A percentile compares a stretch with the other conserved stretches of the same genome.
phyloP scores from a whole-genome alignment of 1,140 invertebrate genomes.

The Solenopsis fugax region DNA sequence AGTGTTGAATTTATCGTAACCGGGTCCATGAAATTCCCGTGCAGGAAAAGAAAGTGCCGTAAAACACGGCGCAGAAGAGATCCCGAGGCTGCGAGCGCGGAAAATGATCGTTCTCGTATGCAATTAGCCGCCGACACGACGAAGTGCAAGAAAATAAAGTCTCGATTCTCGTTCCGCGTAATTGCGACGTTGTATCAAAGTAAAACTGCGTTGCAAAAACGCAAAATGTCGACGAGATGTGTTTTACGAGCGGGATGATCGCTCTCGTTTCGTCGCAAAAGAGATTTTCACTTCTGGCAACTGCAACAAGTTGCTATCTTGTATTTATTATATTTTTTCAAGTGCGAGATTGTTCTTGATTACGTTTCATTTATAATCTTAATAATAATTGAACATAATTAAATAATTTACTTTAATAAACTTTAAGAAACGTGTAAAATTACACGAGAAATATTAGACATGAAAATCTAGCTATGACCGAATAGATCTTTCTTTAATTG shows the following conservation, averaged over 20 bases:
- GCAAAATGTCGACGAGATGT: conserved; percentile 26
- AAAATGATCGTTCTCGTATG: conserved; percentile 60
- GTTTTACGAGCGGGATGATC: conserved; percentile 63
- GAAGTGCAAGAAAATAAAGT: conserved; percentile 42
- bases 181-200: conserved; percentile 45
- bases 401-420: background rate
- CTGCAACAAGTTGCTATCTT: background rate
- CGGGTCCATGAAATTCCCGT: conserved; percentile 32
- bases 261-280: conserved; percentile 49
- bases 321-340: background rate
- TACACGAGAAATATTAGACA: no score
- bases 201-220: conserved; percentile 36
- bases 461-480: no score
- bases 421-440: no score
- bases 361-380: background rate
- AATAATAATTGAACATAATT: conserved; percentile 9
- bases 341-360: background rate
- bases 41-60: conserved; percentile 71
- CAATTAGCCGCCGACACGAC: conserved; percentile 60
- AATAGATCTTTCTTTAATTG: no score
- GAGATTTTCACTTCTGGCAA: conserved; percentile 60
- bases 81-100: conserved; percentile 28
- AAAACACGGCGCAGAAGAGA: conserved; percentile 53
- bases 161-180: conserved; percentile 49
- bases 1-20: conserved; percentile 55